phyloP scores from a whole-genome alignment of 2,797 vertebrate species.

The Artibeus lituratus region DNA sequence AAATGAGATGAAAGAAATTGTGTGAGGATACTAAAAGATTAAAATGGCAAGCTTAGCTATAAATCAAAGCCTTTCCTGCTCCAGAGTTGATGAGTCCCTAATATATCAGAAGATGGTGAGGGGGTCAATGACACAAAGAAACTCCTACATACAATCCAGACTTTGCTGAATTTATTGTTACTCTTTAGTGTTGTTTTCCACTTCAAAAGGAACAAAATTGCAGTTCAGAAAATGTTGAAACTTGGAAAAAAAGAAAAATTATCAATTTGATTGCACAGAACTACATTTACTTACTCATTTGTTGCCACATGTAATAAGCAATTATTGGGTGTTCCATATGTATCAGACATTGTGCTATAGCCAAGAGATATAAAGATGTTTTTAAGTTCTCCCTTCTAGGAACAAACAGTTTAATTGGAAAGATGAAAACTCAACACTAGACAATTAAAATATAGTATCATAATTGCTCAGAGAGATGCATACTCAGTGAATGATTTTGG shows the following conservation, averaged over 20 bases:
- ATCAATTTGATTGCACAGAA: neutral
- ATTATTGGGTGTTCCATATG: neutral
- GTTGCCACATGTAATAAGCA: neutral
- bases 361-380: neutral
- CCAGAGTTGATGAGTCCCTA: neutral
- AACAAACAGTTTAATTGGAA: neutral
- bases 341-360: neutral
- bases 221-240: constrained; percentile 4
- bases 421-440: neutral
- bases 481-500: neutral
- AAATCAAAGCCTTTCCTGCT: neutral
- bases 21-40: neutral
- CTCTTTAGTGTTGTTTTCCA: neutral
- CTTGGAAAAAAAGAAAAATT: neutral
- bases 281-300: neutral
- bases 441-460: neutral
- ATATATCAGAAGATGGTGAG: neutral
- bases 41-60: constrained; percentile 8
- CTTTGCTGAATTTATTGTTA: neutral
- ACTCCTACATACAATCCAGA: neutral
- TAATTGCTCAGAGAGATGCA: neutral
- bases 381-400: neutral
- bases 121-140: neutral
- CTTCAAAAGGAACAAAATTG: neutral
- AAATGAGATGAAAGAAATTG: constrained; percentile 34